Base-by-base conservation (phyloP, 2,797 vertebrate genomes). In the Bryconaethiops microstoma region DNA sequence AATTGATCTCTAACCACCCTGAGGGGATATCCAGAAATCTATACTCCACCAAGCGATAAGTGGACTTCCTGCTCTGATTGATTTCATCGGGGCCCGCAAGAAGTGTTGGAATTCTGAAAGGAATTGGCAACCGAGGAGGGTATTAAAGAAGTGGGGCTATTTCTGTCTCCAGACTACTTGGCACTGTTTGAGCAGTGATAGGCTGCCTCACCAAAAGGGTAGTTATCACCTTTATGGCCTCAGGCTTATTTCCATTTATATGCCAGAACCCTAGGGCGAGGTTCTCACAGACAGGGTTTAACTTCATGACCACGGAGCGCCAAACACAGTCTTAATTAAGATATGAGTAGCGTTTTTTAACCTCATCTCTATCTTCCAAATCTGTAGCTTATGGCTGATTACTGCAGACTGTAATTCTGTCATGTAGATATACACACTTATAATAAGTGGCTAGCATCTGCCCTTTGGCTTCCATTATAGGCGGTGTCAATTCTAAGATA, bases 1-100 rank as follows among this genome's bases (percentile, higher is more conserved):
- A 86, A 87, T 83, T 89, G 84, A 88, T 88, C 84, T 82, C 75
- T 80, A 78, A 74, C 54, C 72, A 76, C 63, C 67, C 65, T 79
- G 54, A 70, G 60, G 82, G 82, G 79, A 84, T 84, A 82, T 73
- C 55, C 78, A 80, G 81, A 82, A 83, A 88, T 88, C 79, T 82
- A 70, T 80, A 82, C 76, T 82, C 79, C 69, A 82, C 82, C 60
- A 4, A 82, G 85, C 84, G 85, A 81, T 85, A 85, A 89, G 82
- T 84, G 84, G 39, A 82, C 65, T 59, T 84, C 82, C 80, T 76
- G 1, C 76, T 82, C 79, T 90, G 88, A 92, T 87, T 87, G 88
- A 91, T 88, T 83, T 79, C 48, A 25, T 23, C 79, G 62, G 63
- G 59, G 12, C 23, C 21, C 48, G 23, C 25, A 54, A 35, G 59